A percentile compares a stretch with the other conserved stretches of the same genome.
Conservation (phyloP, 2,797 vertebrate species). For the Lutjanus campechanus region DNA sequence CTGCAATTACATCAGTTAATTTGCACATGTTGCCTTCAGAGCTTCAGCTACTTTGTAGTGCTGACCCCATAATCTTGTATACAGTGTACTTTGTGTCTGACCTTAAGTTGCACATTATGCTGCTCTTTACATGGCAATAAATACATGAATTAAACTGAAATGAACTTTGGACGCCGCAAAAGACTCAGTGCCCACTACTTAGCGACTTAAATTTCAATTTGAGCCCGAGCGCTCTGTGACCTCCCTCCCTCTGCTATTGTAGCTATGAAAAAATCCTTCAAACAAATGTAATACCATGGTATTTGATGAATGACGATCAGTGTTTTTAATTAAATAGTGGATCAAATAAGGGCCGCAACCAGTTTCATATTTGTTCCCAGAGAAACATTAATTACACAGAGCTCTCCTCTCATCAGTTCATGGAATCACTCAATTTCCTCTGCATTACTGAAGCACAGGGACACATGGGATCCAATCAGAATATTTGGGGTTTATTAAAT, state of each 20-base stretch:
- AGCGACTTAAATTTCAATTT: conserved; percentile 33
- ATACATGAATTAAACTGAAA: conserved; percentile 22
- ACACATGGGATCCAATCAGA: conserved; percentile 38
- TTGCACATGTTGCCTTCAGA: conserved; percentile 1
- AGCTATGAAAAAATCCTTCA: conserved; percentile 33
- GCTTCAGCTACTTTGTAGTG: not conserved
- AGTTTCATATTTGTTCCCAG: conserved; percentile 57
- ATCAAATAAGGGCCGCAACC: conserved; percentile 41
- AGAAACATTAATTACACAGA: conserved; percentile 59
- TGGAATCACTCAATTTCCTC: conserved; percentile 62
- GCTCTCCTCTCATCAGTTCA: conserved; percentile 54
- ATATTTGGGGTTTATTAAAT: conserved; percentile 33
- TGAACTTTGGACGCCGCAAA: not conserved
- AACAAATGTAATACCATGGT: conserved; percentile 26
- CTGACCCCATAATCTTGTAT: not conserved
- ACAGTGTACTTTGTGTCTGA: not conserved
- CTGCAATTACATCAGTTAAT: conserved; percentile 13
- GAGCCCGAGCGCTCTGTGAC: not conserved
- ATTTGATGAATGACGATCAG: conserved; percentile 49
- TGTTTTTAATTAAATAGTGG: conserved; percentile 64
- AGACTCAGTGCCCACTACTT: not conserved
- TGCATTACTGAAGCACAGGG: conserved; percentile 32
- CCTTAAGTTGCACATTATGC: not conserved
- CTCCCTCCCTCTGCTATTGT: not conserved
- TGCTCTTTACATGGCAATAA: not conserved